Percentiles rank a stretch among this genome's conserved stretches.
phyloP scores from a whole-genome alignment of 2,888 invertebrate species.

The Drosophila borealis region DNA sequence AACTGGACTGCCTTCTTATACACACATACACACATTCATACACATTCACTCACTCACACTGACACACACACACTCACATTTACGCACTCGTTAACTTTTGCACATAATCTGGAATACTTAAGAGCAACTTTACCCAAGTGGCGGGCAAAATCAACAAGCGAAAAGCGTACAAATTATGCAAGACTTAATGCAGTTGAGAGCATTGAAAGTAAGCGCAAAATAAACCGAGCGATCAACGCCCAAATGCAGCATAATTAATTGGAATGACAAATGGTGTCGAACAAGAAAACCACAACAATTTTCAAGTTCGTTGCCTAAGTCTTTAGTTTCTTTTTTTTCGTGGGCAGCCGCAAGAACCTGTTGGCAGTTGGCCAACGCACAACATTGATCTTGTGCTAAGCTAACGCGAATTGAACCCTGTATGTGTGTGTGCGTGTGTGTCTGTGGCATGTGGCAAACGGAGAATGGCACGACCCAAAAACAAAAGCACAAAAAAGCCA shows the following conservation, averaged over 20 bases:
- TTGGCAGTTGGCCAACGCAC: constrained; percentile 59
- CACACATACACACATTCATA: background rate
- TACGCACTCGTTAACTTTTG: constrained; percentile 10
- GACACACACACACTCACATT: background rate
- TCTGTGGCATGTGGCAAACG: constrained; percentile 42
- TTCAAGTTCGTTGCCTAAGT: constrained; percentile 75
- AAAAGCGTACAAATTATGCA: constrained; percentile 53
- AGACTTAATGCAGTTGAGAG: constrained; percentile 42
- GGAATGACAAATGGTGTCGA: constrained; percentile 45
- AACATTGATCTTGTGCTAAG: constrained; percentile 81
- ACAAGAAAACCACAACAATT: constrained; percentile 30
- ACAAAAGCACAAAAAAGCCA: constrained; percentile 21
- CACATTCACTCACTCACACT: background rate
- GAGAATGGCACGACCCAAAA: constrained; percentile 78
- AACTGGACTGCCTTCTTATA: constrained; percentile 26
- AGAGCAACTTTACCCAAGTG: constrained; percentile 29
- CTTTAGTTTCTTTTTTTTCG: constrained; percentile 50
- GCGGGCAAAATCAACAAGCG: constrained; percentile 8
- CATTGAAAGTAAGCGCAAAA: constrained; percentile 25
- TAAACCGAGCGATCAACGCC: constrained; percentile 21
- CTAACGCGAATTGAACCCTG: constrained; percentile 36
- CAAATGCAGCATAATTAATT: constrained; percentile 49
- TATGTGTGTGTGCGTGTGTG: constrained; percentile 9
- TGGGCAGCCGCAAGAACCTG: constrained; percentile 62
- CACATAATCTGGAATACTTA: constrained; percentile 31